Percentiles rank a stretch among this genome's conserved stretches.
These are phyloP conservation scores for Acanthisitta chloris DNA, from an alignment of 2,113 vertebrate species.

Conservation along the genomic window DNA sequence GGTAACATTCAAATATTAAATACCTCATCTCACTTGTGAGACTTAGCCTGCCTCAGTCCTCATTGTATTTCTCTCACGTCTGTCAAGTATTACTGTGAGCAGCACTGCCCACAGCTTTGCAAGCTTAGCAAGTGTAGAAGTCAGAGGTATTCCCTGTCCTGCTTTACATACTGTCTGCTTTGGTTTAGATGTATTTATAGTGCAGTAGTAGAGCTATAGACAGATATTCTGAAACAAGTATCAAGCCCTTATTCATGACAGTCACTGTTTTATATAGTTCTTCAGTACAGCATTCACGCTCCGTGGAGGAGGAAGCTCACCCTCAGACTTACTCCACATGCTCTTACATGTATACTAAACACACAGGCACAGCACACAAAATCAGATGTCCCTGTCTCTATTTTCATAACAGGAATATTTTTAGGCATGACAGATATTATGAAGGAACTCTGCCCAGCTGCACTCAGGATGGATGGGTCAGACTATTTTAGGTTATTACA, in stretches of 20 bases:
- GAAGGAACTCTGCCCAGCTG: slow-evolving; percentile 43
- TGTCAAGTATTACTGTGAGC: background rate
- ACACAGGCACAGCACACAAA: background rate
- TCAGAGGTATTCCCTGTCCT: background rate
- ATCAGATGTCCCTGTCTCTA: background rate
- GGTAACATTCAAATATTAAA: background rate
- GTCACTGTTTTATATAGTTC: background rate
- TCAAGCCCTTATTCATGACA: background rate
- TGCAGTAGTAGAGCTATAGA: background rate
- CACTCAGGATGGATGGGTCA: slow-evolving; percentile 12
- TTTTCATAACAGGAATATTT: slow-evolving; percentile 59
- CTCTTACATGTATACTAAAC: background rate
- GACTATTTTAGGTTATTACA: slow-evolving; percentile 44
- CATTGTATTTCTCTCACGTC: background rate
- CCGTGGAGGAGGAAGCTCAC: background rate
- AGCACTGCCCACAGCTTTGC: background rate
- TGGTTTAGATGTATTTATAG: background rate
- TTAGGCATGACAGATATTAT: slow-evolving; percentile 55
- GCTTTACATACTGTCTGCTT: background rate
- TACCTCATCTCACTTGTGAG: background rate
- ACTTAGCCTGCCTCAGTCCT: background rate
- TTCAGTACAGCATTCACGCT: background rate
- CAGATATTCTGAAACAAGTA: background rate
- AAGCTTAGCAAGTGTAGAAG: background rate
- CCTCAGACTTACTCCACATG: background rate